Evolutionary conservation across 2,113 vertebrate species (phyloP).

Genomic region (Arvicanthis niloticus): DNA sequence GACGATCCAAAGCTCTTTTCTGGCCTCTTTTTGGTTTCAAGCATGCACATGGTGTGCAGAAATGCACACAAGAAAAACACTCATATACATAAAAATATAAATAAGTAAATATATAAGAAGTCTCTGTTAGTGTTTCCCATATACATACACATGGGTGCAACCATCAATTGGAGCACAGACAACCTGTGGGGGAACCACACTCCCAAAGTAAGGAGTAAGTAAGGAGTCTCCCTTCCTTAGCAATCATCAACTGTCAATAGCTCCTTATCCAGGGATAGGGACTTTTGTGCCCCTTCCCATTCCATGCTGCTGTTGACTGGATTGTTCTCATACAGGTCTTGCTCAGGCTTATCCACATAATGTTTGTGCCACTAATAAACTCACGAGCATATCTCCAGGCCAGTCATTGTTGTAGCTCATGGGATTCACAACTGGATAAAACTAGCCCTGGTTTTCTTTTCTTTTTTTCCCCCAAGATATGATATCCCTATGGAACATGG

Average conservation of each 20-base stretch:
- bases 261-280: not conserved
- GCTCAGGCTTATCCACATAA: not conserved
- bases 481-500: not conserved
- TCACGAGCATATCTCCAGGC: too few species aligned
- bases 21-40: not conserved
- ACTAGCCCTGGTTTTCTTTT: not conserved
- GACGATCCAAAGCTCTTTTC: not conserved
- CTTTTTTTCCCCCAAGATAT: not conserved
- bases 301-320: not conserved
- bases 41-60: not conserved
- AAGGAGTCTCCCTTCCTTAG: not conserved
- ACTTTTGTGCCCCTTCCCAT: not conserved
- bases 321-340: not conserved
- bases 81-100: not conserved
- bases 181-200: not conserved
- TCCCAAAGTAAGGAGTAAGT: not conserved
- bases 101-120: not conserved
- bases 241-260: not conserved
- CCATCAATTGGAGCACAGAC: not conserved
- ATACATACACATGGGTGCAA: not conserved
- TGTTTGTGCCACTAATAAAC: not conserved
- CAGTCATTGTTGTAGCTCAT: not conserved
- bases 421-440: not conserved
- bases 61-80: not conserved
- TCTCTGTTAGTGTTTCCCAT: not conserved